Conservation (phyloP, 2,888 invertebrate species). For the Pterostichus niger region DNA sequence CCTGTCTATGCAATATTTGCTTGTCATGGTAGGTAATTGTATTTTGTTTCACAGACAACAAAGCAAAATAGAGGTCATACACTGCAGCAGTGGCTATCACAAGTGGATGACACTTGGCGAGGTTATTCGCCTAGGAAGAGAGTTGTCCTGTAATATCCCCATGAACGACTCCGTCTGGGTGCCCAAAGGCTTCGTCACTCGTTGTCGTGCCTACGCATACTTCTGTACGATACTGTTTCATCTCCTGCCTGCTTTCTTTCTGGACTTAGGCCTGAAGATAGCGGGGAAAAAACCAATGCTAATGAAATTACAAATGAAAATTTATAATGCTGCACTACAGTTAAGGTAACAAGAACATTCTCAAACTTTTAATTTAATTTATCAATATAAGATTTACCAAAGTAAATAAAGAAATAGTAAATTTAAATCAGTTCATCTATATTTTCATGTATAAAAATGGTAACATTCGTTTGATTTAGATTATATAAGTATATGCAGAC, state of each 20-base stretch:
- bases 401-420: too few species aligned
- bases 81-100: constrained; percentile 8
- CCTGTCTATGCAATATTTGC: too few species aligned
- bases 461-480: too few species aligned
- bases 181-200: constrained; percentile 81
- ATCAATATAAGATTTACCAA: too few species aligned
- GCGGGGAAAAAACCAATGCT: constrained; percentile 86
- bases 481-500: too few species aligned
- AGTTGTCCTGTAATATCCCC: constrained; percentile 80
- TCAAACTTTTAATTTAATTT: too few species aligned
- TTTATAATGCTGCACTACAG: constrained; percentile 37
- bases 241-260: constrained; percentile 87
- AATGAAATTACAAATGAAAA: constrained; percentile 23
- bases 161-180: constrained; percentile 86
- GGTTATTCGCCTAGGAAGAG: constrained; percentile 53
- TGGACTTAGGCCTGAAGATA: constrained; percentile 84
- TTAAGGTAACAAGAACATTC: constrained; percentile 3
- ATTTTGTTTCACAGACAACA: constrained; percentile 2
- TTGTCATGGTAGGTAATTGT: too few species aligned
- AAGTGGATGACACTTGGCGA: constrained; percentile 46
- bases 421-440: too few species aligned
- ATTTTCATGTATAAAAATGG: too few species aligned
- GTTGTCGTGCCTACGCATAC: constrained; percentile 82
- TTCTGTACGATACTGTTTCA: constrained; percentile 86
- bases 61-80: constrained; percentile 7